Conservation (phyloP, 2,797 vertebrate species). For the Phataginus tetradactyla region DNA sequence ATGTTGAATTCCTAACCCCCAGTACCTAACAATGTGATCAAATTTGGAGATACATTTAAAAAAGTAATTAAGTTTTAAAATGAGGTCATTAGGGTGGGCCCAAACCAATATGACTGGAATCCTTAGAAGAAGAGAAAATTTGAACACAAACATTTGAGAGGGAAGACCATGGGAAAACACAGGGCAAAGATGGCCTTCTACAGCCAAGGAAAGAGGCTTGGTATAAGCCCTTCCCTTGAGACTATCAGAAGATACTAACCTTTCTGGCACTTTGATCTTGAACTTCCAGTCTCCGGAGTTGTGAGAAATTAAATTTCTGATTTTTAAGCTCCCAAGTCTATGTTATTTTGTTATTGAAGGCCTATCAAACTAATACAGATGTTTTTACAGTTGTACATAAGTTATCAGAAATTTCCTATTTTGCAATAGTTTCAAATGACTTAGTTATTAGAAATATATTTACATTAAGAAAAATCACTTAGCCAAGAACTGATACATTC, state of each 20-base stretch:
- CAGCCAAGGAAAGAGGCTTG: background rate
- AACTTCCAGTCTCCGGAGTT: background rate
- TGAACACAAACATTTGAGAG: background rate
- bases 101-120: background rate
- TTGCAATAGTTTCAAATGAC: background rate
- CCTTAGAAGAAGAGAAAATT: background rate
- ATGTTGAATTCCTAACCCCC: background rate
- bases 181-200: background rate
- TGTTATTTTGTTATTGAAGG: background rate
- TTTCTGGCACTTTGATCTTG: background rate
- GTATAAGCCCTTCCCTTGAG: background rate
- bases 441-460: background rate
- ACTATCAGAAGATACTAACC: background rate
- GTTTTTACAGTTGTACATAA: background rate
- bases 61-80: background rate
- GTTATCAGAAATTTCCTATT: background rate
- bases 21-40: background rate
- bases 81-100: background rate
- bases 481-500: background rate
- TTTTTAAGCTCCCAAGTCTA: background rate
- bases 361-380: background rate
- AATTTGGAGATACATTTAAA: background rate
- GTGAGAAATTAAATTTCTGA: background rate
- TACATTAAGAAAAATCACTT: background rate
- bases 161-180: background rate